phyloP scores from a whole-genome alignment of 2,797 vertebrate species.

The Acanthopagrus latus region DNA sequence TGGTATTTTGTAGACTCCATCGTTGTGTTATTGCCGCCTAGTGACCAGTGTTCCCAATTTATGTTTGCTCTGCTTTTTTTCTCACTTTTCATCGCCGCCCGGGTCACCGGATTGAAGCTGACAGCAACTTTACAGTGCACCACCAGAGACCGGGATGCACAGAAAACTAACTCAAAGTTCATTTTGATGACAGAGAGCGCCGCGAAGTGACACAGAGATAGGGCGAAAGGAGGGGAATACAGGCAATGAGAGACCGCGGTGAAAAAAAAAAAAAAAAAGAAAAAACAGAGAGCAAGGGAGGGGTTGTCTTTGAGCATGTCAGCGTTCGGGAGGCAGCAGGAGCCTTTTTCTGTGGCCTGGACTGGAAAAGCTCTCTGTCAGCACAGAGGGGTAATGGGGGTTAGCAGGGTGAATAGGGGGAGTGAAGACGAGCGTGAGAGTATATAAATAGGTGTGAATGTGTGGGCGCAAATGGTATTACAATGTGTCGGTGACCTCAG shows the following conservation, averaged over 20 bases:
- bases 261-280: constrained; percentile 31
- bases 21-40: constrained; percentile 5
- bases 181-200: constrained; percentile 51
- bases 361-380: constrained; percentile 76
- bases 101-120: constrained; percentile 48
- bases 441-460: constrained; percentile 47
- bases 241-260: constrained; percentile 26
- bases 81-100: constrained; percentile 5
- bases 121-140: constrained; percentile 37
- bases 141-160: constrained; percentile 28
- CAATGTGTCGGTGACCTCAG: constrained; percentile 42
- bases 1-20: constrained; percentile 1
- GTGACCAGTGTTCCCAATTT: constrained; percentile 17
- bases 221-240: constrained; percentile 30
- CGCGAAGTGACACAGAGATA: constrained; percentile 43
- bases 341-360: constrained; percentile 62
- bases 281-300: constrained; percentile 8
- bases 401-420: constrained; percentile 57
- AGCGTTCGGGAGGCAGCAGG: constrained; percentile 66
- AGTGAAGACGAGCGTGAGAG: constrained; percentile 42
- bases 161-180: constrained; percentile 42
- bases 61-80: constrained; percentile 19
- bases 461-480: constrained; percentile 27
- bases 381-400: constrained; percentile 81
- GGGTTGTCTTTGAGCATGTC: constrained; percentile 64